Conservation (phyloP, 37 sponge, comb jelly and placozoan genomes). For the Mnemiopsis leidyi region DNA sequence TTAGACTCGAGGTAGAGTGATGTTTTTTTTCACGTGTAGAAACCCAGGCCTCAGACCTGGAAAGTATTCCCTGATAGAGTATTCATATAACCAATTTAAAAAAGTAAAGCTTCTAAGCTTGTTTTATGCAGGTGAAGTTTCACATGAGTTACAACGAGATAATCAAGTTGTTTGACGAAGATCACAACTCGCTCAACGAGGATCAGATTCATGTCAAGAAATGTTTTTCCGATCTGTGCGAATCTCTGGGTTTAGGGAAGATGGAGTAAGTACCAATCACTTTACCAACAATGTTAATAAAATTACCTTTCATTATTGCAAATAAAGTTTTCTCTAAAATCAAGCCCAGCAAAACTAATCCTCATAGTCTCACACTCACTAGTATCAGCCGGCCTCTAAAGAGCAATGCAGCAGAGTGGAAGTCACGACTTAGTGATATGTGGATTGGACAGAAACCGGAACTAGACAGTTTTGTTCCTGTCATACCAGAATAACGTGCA, state of each 20-base stretch:
- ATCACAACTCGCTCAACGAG: not conserved
- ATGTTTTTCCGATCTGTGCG: not conserved
- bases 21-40: too few species aligned
- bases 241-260: not conserved
- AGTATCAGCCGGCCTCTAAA: not conserved
- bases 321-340: too few species aligned
- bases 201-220: not conserved
- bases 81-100: too few species aligned
- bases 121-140: not conserved
- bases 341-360: too few species aligned
- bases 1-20: not conserved
- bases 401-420: not conserved
- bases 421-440: not conserved
- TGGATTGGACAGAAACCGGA: not conserved
- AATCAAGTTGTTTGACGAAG: not conserved
- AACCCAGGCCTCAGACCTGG: too few species aligned
- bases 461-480: too few species aligned
- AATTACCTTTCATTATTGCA: too few species aligned
- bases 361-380: too few species aligned
- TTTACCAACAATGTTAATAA: too few species aligned
- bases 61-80: too few species aligned
- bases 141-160: slow-evolving; percentile 16
- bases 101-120: not conserved
- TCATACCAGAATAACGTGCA: too few species aligned
- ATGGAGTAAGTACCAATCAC: not conserved